These are phyloP conservation scores for Isotomurus palustris DNA, from an alignment of 2,888 invertebrate genomes.

Conservation along the genomic window DNA sequence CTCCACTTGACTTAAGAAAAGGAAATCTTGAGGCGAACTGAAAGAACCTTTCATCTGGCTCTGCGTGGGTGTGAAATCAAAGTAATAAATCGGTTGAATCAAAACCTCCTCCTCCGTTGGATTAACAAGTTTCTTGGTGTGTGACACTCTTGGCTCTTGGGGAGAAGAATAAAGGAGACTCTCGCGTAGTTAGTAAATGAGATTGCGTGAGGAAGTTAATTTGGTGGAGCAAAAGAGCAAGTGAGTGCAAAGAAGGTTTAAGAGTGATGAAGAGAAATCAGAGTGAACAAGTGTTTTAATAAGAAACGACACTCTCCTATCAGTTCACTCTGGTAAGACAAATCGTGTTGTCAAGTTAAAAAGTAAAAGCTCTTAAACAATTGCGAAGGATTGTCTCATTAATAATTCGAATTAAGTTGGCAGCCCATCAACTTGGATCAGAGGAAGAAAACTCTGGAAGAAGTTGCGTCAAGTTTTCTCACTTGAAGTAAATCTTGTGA, in stretches of 20 bases:
- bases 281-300: background rate
- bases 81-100: too few relatives aligned
- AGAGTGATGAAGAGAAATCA: background rate
- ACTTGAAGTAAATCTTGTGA: too few relatives aligned
- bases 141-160: background rate
- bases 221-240: background rate
- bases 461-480: too few relatives aligned
- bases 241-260: background rate
- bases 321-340: background rate
- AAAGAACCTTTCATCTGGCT: too few relatives aligned
- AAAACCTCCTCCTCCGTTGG: background rate
- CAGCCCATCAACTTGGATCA: constrained; percentile 33
- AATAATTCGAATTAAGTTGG: constrained; percentile 35
- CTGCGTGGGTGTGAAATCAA: too few relatives aligned
- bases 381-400: constrained; percentile 20
- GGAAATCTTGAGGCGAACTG: too few relatives aligned
- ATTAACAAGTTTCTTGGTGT: background rate
- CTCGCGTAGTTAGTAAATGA: too few relatives aligned
- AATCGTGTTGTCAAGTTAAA: constrained; percentile 9
- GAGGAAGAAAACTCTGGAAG: too few relatives aligned
- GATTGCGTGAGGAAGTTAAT: too few relatives aligned
- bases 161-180: too few relatives aligned
- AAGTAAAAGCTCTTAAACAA: constrained; percentile 14
- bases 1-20: too few relatives aligned
- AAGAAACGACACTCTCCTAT: background rate